Percentiles rank a stretch among this genome's conserved stretches.
Conservation (phyloP, 2,888 invertebrate species). For the Synergus laeviventris region DNA sequence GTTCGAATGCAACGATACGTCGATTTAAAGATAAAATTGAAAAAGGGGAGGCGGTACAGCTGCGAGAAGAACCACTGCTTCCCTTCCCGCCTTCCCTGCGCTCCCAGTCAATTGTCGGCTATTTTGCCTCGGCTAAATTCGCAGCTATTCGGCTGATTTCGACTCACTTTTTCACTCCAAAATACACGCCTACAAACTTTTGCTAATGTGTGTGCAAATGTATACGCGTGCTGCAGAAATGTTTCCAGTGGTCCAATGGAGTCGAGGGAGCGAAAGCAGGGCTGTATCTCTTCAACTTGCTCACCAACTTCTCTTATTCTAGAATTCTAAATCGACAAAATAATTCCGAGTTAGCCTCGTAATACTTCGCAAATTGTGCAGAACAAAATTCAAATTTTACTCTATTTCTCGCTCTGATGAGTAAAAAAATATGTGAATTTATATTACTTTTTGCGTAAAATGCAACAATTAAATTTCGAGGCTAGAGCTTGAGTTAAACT, state of each 20-base stretch:
- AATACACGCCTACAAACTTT: slow-evolving; percentile 54
- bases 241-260: slow-evolving; percentile 32
- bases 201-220: slow-evolving; percentile 16
- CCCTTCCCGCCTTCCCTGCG: slow-evolving; percentile 59
- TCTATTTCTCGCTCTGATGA: no score
- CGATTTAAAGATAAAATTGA: slow-evolving; percentile 68
- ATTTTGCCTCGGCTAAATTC: slow-evolving; percentile 67
- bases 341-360: neutral
- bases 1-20: slow-evolving; percentile 54
- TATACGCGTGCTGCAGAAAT: neutral
- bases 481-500: no score
- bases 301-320: slow-evolving; percentile 18
- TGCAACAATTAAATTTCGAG: no score
- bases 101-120: slow-evolving; percentile 69
- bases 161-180: slow-evolving; percentile 2
- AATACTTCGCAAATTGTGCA: neutral
- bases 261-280: slow-evolving; percentile 33
- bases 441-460: no score
- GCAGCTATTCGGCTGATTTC: slow-evolving; percentile 43
- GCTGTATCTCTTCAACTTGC: slow-evolving; percentile 23
- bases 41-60: slow-evolving; percentile 73
- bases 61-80: slow-evolving; percentile 67
- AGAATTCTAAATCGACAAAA: neutral
- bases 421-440: no score
- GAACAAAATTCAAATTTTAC: neutral